phyloP scores from a whole-genome alignment of 2,888 invertebrate species.

The Zaprionus lineosus region DNA sequence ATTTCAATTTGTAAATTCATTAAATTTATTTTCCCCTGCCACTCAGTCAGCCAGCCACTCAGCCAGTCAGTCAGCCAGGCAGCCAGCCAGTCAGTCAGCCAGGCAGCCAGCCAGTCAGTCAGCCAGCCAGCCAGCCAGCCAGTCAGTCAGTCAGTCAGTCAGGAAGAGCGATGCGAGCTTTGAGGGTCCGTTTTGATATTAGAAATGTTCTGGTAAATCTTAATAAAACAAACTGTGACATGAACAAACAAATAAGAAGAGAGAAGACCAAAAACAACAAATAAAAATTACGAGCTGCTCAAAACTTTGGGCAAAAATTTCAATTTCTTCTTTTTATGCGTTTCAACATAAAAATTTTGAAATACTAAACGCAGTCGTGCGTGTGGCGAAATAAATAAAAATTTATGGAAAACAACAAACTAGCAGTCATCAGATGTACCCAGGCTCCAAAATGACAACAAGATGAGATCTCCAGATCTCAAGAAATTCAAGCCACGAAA shows the following conservation, averaged over 20 bases:
- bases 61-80: too few relatives aligned
- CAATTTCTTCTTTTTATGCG: slow-evolving; percentile 36
- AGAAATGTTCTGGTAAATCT: too few relatives aligned
- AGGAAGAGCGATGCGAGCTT: too few relatives aligned
- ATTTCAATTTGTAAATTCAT: slow-evolving; percentile 60
- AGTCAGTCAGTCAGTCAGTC: slow-evolving; percentile 13
- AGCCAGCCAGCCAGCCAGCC: too few relatives aligned
- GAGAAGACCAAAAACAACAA: slow-evolving; percentile 17
- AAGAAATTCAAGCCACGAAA: slow-evolving; percentile 28
- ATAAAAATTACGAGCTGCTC: slow-evolving; percentile 60
- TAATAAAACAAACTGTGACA: too few relatives aligned
- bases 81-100: too few relatives aligned
- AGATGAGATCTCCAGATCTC: background rate
- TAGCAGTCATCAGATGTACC: background rate
- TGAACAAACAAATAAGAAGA: slow-evolving; percentile 19
- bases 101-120: too few relatives aligned
- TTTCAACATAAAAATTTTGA: slow-evolving; percentile 41
- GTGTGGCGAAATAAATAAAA: slow-evolving; percentile 54
- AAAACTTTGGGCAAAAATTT: slow-evolving; percentile 49
- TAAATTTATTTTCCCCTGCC: slow-evolving; percentile 42
- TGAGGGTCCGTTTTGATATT: too few relatives aligned
- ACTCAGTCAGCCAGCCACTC: too few relatives aligned
- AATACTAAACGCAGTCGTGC: slow-evolving; percentile 49
- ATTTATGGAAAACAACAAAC: slow-evolving; percentile 34
- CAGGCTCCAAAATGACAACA: too few relatives aligned